Evolutionary conservation across 2,888 invertebrate genomes (phyloP), one percentile per base, ranked within the genome.

Genomic region (Frankliniella fusca): DNA sequence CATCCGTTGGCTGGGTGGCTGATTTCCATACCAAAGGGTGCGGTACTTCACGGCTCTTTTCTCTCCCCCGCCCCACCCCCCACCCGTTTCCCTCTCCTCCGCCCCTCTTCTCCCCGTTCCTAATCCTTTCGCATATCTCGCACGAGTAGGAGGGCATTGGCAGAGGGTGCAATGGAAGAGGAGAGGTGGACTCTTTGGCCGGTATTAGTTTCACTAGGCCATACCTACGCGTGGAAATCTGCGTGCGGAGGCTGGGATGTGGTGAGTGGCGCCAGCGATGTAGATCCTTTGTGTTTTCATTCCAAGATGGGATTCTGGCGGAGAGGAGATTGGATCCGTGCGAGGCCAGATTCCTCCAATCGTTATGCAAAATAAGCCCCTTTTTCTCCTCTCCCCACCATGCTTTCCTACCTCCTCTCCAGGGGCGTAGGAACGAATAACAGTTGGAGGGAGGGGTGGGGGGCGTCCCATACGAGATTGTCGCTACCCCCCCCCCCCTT

Each of bases 21-120:
- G 27, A 76, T 76, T 76, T 76, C 70, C 70, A 76, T 76, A 76
- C 70, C 70, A 76, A 76, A 76, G 70, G 70, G 70, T 54, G 54
- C 38, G 38, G 38, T 76, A 76, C 70, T 76, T 76, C 70, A 76
- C 27, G 70, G 23, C 70, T 76, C 70, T 27, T 76, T 76, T 76
- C 70, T 76, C 70, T 27, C 18, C n/a, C 18, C 61, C 10, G 12
- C 54, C 54, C 54, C 15, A 54, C 15, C 61, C 61, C 61, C 61
- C 54, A 18, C 54, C 54, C 54, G 15, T 20, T 10, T 54, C 54
- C 3, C 54, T 20, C 10, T 20, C 10, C 12, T 18, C 10, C 15
- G 50, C 54, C 54, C 54, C 54, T 9, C 54, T 20, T 20, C 23
- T 27, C 70, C 23, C 23, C 23, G 3, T n/a, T n/a, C 65, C 65